Base-by-base conservation (phyloP, 2,888 invertebrate genomes). In the Molorchus minor region DNA sequence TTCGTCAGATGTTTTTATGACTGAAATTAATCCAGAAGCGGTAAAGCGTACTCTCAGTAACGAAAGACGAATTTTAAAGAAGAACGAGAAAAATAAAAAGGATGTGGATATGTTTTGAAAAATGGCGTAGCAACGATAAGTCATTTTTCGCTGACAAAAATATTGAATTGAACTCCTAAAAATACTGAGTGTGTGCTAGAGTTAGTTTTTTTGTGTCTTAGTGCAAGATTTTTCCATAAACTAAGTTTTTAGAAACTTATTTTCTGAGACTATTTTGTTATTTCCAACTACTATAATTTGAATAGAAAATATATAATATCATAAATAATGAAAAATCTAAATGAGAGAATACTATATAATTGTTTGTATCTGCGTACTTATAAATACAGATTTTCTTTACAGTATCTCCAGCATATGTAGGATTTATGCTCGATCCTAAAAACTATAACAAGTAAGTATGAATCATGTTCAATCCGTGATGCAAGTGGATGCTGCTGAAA, bases 101-200 rank as follows among this genome's bases (percentile, higher is more conserved):
- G 87, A 87, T 0, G 81, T 89, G 35, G 84, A 88, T 20, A 81
- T 20, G 86, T 84, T 51, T 84, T 88, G 81, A 88, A 88, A 62
- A 83, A 87, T n/a, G 90, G 90, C 64, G n/a, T n/a, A n/a, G n/a
- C n/a, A n/a, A 85, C 89, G 69, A 85, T 88, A 70, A 89, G 88
- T 3, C 88, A 87, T 2, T 91, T 90, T 72, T 76, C 91, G 16
- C 77, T 91, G 55, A 89, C 89, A 0, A 78, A 86, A 49, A 81
- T 90, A 0, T 75, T 91, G n/a, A 0, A 72, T 83, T 0, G 84
- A 85, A 38, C 58, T 80, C 62, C 55, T 68, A 16, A 54, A 58
- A 30, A 51, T 43, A 15, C 52, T 58, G 8, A n/a, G n/a, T 5
- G 33, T n/a, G 20, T 4, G 49, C 62, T 29, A 61, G 68, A 46